Evolutionary conservation across 2,888 invertebrate species (phyloP).

Genomic region (Trimorus sp.): DNA sequence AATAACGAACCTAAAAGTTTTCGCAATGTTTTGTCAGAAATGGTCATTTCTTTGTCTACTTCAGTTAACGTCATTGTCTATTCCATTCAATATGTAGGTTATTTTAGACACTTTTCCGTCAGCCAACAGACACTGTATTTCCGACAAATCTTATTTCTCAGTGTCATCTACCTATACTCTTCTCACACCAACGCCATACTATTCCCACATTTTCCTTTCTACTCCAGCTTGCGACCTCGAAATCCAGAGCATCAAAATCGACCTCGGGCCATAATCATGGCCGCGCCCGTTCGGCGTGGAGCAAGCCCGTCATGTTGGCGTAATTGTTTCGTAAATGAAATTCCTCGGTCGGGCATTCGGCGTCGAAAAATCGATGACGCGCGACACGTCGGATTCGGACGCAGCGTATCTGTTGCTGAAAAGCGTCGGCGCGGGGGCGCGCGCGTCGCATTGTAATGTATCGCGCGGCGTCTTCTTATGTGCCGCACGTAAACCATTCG

Average conservation of each 20-base stretch:
- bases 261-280: neutral
- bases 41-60: too few species aligned
- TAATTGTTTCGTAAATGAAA: slow-evolving; percentile 36
- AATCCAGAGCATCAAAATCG: slow-evolving; percentile 4
- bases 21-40: too few species aligned
- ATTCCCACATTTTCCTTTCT: too few species aligned
- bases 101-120: too few species aligned
- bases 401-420: slow-evolving; percentile 56
- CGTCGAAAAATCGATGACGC: slow-evolving; percentile 38
- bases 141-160: too few species aligned
- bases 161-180: too few species aligned
- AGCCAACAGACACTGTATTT: too few species aligned
- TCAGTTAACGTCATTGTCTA: too few species aligned
- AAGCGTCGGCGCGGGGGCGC: slow-evolving; percentile 4
- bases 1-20: too few species aligned
- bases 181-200: too few species aligned
- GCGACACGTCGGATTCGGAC: slow-evolving; percentile 45
- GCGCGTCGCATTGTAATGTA: slow-evolving; percentile 58
- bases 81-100: too few species aligned
- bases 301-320: neutral
- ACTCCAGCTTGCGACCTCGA: too few species aligned
- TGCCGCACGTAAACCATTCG: slow-evolving; percentile 66
- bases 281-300: slow-evolving; percentile 3
- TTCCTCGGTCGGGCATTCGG: slow-evolving; percentile 3
- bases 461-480: slow-evolving; percentile 54